A percentile compares a stretch with the other conserved stretches of the same genome.
Evolutionary conservation across 2,888 invertebrate genomes (phyloP).

Genomic region (Trissolcus japonicus): DNA sequence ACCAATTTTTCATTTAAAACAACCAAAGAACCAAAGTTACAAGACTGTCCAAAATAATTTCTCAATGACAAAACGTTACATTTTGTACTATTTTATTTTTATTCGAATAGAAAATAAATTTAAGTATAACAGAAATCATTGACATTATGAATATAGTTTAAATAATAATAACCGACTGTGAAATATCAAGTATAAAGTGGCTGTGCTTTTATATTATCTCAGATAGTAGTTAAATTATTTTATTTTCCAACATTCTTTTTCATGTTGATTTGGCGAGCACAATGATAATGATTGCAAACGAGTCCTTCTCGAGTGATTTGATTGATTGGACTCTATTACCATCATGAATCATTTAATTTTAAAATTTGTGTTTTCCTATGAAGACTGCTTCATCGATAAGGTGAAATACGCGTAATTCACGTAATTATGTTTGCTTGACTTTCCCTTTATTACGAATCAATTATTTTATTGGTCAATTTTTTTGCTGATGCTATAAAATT

Average conservation of each 20-base stretch:
- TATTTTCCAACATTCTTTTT: constrained; percentile 11
- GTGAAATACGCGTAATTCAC: constrained; percentile 10
- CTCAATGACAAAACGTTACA: too few relatives aligned
- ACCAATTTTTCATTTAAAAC: too few relatives aligned
- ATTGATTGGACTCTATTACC: constrained; percentile 15
- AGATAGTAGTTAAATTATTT: constrained; percentile 10
- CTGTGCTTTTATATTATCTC: constrained; percentile 45
- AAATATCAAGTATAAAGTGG: constrained; percentile 36
- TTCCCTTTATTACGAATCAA: constrained; percentile 17
- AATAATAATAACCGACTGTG: constrained; percentile 15
- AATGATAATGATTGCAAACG: neutral
- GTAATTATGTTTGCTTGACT: constrained; percentile 17
- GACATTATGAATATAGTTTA: neutral
- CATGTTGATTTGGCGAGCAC: neutral
- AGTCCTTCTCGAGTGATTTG: neutral
- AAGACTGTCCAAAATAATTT: too few relatives aligned
- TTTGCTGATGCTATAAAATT: neutral
- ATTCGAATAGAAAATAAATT: too few relatives aligned
- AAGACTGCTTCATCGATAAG: constrained; percentile 20
- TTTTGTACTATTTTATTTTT: too few relatives aligned
- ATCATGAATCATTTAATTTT: constrained; percentile 18
- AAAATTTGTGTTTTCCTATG: constrained; percentile 9
- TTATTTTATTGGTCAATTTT: constrained; percentile 5
- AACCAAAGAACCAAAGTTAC: too few relatives aligned
- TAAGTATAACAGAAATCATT: too few relatives aligned